phyloP scores from a whole-genome alignment of 2,113 vertebrate genomes.

The Zootoca vivipara region DNA sequence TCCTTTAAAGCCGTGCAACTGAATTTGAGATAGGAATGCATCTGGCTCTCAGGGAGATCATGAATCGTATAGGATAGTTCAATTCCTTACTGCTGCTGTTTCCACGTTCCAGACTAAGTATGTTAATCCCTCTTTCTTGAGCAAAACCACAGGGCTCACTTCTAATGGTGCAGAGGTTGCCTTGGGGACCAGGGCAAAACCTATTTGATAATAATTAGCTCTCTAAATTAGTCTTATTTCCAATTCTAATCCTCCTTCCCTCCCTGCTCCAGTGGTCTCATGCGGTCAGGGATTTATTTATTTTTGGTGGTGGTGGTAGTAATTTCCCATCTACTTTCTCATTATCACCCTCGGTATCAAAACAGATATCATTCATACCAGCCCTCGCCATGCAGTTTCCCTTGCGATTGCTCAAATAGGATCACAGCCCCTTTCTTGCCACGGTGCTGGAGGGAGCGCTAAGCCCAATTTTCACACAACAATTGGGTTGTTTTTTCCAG shows the following conservation, averaged over 20 bases:
- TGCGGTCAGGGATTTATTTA: not conserved
- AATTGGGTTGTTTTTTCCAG: not conserved
- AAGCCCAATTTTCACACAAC: not conserved
- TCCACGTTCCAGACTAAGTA: not conserved
- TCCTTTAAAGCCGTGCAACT: not conserved
- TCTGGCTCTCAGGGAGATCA: not conserved
- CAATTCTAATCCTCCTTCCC: not conserved
- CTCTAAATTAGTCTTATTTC: slow-evolving; percentile 20
- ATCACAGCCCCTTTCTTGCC: not conserved
- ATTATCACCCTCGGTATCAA: not conserved
- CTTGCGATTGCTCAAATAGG: not conserved
- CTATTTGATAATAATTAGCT: slow-evolving; percentile 13
- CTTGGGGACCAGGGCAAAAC: not conserved
- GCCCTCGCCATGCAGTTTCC: not conserved
- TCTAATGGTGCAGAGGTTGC: not conserved
- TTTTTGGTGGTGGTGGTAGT: not conserved
- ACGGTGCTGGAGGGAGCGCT: not conserved
- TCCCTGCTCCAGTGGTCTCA: not conserved
- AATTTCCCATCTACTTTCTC: not conserved
- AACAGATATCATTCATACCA: not conserved
- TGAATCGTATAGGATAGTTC: not conserved
- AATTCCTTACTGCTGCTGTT: not conserved
- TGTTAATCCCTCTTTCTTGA: slow-evolving; percentile 13
- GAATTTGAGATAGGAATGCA: not conserved
- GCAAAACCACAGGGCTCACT: slow-evolving; percentile 3